A percentile compares a stretch with the other conserved stretches of the same genome.
Conservation (phyloP, 37 sponge, comb jelly and placozoan genomes). For the Corticium candelabrum region DNA sequence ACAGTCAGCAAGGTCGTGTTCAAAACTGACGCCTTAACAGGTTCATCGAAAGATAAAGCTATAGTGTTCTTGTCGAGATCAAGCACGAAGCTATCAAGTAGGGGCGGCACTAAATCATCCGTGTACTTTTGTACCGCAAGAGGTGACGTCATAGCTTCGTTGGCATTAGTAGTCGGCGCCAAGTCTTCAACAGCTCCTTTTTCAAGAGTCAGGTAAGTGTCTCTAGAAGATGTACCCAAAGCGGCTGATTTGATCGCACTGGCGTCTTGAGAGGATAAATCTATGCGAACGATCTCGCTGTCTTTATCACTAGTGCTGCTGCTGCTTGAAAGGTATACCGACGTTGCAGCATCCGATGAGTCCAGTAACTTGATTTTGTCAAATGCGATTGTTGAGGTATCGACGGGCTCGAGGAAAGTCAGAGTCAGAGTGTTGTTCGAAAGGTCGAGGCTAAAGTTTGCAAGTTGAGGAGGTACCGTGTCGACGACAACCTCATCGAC, state of each 20-base stretch:
- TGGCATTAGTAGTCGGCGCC: constrained; percentile 33
- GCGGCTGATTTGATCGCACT: neutral
- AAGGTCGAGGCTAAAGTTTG: constrained; percentile 60
- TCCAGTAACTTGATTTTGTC: constrained; percentile 36
- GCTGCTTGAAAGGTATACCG: neutral
- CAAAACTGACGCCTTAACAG: constrained; percentile 51
- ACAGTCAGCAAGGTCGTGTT: constrained; percentile 53
- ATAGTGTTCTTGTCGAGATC: constrained; percentile 55
- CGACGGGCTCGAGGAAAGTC: constrained; percentile 65
- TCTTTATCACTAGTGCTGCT: neutral
- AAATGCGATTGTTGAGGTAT: constrained; percentile 20
- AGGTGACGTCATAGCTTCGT: constrained; percentile 30
- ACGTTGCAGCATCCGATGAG: neutral
- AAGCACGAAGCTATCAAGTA: constrained; percentile 33
- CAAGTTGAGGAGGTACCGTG: constrained; percentile 35
- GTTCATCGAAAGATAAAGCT: constrained; percentile 67
- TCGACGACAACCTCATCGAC: constrained; percentile 45
- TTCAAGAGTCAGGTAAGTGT: constrained; percentile 55
- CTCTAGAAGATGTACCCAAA: constrained; percentile 31
- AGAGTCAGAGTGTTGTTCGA: constrained; percentile 32
- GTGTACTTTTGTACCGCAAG: constrained; percentile 35
- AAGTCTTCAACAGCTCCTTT: constrained; percentile 49
- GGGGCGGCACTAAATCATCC: constrained; percentile 42
- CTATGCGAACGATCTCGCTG: neutral
- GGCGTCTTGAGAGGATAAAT: neutral